These are phyloP conservation scores for Macropodus opercularis DNA, from an alignment of 2,797 vertebrate genomes.

Conservation along the genomic window DNA sequence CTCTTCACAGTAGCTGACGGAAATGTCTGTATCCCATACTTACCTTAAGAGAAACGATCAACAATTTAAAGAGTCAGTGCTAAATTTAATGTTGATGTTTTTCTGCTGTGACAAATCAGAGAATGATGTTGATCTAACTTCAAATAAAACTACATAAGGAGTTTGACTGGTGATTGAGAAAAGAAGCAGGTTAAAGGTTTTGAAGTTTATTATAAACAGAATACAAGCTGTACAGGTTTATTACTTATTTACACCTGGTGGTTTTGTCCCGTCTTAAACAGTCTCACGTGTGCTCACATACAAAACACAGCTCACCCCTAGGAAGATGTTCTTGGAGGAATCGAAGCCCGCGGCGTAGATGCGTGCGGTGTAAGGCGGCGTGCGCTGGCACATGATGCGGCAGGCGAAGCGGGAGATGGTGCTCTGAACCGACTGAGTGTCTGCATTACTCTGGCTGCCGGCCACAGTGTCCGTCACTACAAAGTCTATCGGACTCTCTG, in stretches of 20 bases:
- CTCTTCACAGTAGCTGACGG: neutral
- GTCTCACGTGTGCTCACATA: too few species aligned
- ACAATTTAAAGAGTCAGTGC: too few species aligned
- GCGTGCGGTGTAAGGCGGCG: conserved; percentile 93
- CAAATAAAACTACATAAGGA: neutral
- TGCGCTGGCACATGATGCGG: conserved; percentile 96
- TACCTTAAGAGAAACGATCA: neutral
- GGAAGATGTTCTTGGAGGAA: conserved; percentile 98
- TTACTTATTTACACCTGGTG: neutral
- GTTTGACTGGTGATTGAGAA: neutral
- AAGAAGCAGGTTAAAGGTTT: neutral
- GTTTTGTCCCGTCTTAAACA: neutral
- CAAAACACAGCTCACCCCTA: conserved; percentile 87
- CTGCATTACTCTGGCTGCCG: conserved; percentile 93
- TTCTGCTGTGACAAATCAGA: neutral
- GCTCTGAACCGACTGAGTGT: conserved; percentile 97
- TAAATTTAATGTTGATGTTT: too few species aligned
- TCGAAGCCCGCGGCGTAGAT: conserved; percentile 98
- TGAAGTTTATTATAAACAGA: neutral
- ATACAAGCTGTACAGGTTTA: neutral
- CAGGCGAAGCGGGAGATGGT: conserved; percentile 98
- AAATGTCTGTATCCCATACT: neutral
- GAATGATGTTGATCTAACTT: neutral
- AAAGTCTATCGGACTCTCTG: conserved; percentile 98
- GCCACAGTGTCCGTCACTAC: conserved; percentile 98